phyloP scores from a whole-genome alignment of 1,140 invertebrate genomes.

The Berghia stephanieae region DNA sequence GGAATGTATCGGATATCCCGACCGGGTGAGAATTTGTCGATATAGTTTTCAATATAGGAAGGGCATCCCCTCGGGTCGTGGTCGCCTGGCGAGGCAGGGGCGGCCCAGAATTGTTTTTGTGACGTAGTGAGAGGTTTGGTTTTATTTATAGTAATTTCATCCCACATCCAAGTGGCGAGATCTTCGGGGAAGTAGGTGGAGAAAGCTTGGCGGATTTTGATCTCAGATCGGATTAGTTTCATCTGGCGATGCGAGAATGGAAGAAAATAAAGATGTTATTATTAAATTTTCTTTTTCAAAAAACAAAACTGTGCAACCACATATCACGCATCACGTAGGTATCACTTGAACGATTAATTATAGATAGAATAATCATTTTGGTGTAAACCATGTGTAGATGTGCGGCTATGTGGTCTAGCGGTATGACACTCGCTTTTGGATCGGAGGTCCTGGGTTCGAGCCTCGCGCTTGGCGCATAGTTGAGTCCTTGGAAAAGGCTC shows the following conservation, averaged over 20 bases:
- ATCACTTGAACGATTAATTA: too few relatives aligned
- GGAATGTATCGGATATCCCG: background rate
- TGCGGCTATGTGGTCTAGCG: too few relatives aligned
- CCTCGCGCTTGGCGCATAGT: too few relatives aligned
- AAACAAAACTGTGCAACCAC: too few relatives aligned
- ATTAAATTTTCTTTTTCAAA: too few relatives aligned
- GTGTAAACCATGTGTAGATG: too few relatives aligned
- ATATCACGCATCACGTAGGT: too few relatives aligned
- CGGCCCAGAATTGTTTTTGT: constrained; percentile 56
- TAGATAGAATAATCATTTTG: too few relatives aligned
- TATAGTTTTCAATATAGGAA: constrained; percentile 53
- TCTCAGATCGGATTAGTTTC: constrained; percentile 48
- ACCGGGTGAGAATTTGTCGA: constrained; percentile 39
- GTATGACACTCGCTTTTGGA: too few relatives aligned
- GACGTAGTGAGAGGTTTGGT: constrained; percentile 45
- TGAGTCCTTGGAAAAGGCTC: too few relatives aligned
- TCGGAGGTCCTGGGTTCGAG: too few relatives aligned
- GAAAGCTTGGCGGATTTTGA: constrained; percentile 54
- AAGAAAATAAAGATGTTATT: background rate
- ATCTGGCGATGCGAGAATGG: constrained; percentile 23
- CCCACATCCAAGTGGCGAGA: constrained; percentile 54
- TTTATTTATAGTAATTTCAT: constrained; percentile 62
- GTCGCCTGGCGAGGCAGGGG: background rate
- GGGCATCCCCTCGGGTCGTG: constrained; percentile 62
- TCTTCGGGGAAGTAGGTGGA: constrained; percentile 54